Conservation (phyloP, 2,113 vertebrate genomes). For the Polypterus senegalus region DNA sequence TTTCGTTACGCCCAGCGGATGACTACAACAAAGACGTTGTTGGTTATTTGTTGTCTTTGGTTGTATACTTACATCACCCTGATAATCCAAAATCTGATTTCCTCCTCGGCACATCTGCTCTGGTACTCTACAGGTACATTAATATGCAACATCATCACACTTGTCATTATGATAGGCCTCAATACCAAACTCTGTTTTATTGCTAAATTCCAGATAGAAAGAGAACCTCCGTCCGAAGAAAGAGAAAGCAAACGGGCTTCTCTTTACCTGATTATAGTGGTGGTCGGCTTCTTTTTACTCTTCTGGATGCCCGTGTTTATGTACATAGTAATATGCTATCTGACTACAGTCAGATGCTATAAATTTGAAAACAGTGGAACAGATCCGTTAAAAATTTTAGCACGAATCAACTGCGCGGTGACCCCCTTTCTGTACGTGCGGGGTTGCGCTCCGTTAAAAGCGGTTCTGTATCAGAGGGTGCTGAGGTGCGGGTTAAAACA, state of each 20-base stretch:
- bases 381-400: slow-evolving; percentile 43
- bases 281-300: slow-evolving; percentile 42
- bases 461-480: slow-evolving; percentile 31
- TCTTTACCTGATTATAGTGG: slow-evolving; percentile 44
- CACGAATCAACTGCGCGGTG: slow-evolving; percentile 43
- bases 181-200: slow-evolving; percentile 47
- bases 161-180: slow-evolving; percentile 51
- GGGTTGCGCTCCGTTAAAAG: slow-evolving; percentile 39
- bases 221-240: slow-evolving; percentile 35
- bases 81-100: slow-evolving; percentile 34
- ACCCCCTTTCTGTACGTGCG: slow-evolving; percentile 49
- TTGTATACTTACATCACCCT: slow-evolving; percentile 45
- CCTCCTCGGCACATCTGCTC: slow-evolving; percentile 21
- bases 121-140: slow-evolving; percentile 39
- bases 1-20: slow-evolving; percentile 46
- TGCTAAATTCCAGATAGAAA: slow-evolving; percentile 44
- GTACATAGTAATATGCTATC: slow-evolving; percentile 35
- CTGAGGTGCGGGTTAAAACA: too few relatives aligned
- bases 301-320: slow-evolving; percentile 48
- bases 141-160: slow-evolving; percentile 36
- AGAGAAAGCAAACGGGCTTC: slow-evolving; percentile 46
- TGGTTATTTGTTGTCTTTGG: slow-evolving; percentile 45
- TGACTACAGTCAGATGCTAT: slow-evolving; percentile 29
- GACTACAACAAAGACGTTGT: slow-evolving; percentile 37
- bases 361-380: slow-evolving; percentile 43